Evolutionary conservation across 2,888 invertebrate species (phyloP).

Genomic region (Steinernema carpocapsae): DNA sequence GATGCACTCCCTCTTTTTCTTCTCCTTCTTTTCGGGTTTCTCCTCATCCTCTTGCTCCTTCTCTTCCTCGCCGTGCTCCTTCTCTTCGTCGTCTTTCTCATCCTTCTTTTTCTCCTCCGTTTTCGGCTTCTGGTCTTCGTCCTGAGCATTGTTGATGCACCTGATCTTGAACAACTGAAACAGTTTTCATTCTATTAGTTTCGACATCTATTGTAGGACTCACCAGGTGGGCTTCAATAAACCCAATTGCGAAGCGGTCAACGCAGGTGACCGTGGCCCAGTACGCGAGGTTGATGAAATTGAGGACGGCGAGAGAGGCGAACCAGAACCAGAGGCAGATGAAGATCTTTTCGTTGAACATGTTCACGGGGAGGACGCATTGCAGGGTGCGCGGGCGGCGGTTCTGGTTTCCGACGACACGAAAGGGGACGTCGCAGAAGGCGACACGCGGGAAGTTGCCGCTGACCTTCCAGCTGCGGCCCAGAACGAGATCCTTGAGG

Average conservation of each 20-base stretch:
- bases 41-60: no score
- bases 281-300: conserved; percentile 50
- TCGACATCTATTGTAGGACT: no score
- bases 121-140: no score
- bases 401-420: conserved; percentile 56
- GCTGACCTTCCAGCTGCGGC: conserved; percentile 64
- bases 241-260: background rate
- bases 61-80: no score
- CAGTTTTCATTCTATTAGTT: no score
- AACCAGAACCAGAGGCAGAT: conserved; percentile 69
- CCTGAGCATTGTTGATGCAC: no score
- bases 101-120: no score
- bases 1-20: background rate
- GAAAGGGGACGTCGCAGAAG: conserved; percentile 57
- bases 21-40: no score
- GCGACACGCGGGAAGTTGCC: conserved; percentile 49
- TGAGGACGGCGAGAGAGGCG: conserved; percentile 51
- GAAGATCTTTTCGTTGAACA: conserved; percentile 69
- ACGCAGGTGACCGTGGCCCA: conserved; percentile 48
- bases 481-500: conserved; percentile 26
- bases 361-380: conserved; percentile 64
- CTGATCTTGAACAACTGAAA: no score
- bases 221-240: conserved; percentile 41
- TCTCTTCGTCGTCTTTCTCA: no score
- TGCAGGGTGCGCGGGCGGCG: conserved; percentile 58